Percentiles rank a stretch among this genome's conserved stretches.
Conservation (phyloP, 1,140 invertebrate genomes). For the Aphidius ervi region DNA sequence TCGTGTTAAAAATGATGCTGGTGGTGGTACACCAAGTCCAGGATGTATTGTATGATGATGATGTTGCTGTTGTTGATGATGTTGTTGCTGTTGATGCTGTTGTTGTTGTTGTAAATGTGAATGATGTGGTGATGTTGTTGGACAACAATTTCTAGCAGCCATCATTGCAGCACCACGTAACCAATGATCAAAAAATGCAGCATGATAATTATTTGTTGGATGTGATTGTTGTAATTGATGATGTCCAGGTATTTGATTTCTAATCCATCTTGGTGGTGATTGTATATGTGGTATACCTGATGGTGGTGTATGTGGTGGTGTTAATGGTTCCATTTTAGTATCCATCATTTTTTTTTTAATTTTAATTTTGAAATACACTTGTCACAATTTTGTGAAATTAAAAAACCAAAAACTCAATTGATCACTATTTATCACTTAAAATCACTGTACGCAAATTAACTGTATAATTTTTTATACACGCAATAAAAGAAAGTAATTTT, state of each 20-base stretch:
- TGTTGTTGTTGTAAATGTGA: too few species aligned
- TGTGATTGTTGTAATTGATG: constrained; percentile 26
- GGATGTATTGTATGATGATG: constrained; percentile 33
- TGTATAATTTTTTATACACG: not conserved
- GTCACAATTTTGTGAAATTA: not conserved
- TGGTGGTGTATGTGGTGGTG: constrained; percentile 69
- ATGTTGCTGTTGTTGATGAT: constrained; percentile 19
- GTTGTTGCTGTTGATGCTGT: too few species aligned
- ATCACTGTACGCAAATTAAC: not conserved
- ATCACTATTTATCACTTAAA: not conserved
- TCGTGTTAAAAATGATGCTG: constrained; percentile 47
- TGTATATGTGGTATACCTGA: constrained; percentile 48
- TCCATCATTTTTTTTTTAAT: constrained; percentile 26
- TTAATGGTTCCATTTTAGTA: constrained; percentile 53
- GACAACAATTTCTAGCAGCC: constrained; percentile 40
- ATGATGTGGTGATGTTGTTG: constrained; percentile 41
- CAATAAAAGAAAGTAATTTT: not conserved
- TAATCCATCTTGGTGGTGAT: constrained; percentile 25
- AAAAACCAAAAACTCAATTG: not conserved
- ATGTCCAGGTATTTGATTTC: constrained; percentile 24
- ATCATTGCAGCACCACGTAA: constrained; percentile 64
- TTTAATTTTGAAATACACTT: not conserved
- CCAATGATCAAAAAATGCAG: constrained; percentile 67
- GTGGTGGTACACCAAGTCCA: constrained; percentile 54
- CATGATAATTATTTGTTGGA: constrained; percentile 47